A percentile compares a stretch with the other conserved stretches of the same genome.
phyloP scores from a whole-genome alignment of 2,113 vertebrate species.

The Empidonax traillii region DNA sequence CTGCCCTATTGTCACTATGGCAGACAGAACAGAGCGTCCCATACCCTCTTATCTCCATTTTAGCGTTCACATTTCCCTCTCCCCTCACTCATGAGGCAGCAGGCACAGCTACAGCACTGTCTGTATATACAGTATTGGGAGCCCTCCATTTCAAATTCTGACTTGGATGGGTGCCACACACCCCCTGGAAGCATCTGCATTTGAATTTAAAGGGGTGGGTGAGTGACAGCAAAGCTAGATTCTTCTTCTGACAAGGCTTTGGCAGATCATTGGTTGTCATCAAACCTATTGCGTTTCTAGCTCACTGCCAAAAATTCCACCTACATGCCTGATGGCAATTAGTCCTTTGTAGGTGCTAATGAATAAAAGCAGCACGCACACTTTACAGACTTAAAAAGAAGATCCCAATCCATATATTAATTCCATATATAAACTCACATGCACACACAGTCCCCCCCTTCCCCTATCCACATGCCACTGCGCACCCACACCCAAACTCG shows the following conservation, averaged over 20 bases:
- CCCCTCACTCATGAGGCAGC: slow-evolving; percentile 7
- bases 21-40: background rate
- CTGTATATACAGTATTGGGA: slow-evolving; percentile 43
- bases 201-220: slow-evolving; percentile 82
- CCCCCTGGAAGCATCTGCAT: slow-evolving; percentile 77
- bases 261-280: slow-evolving; percentile 82
- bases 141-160: slow-evolving; percentile 61
- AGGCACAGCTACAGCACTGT: background rate
- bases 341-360: slow-evolving; percentile 81
- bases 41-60: background rate
- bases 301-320: slow-evolving; percentile 81
- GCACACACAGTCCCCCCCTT: slow-evolving; percentile 9
- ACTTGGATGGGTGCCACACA: slow-evolving; percentile 67
- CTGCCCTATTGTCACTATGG: background rate
- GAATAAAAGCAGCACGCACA: slow-evolving; percentile 77
- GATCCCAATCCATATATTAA: slow-evolving; percentile 69
- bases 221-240: slow-evolving; percentile 78
- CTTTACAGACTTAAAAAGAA: slow-evolving; percentile 69
- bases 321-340: slow-evolving; percentile 85
- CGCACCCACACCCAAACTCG: slow-evolving; percentile 29
- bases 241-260: slow-evolving; percentile 79
- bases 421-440: slow-evolving; percentile 65
- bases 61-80: background rate
- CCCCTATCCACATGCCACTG: slow-evolving; percentile 39
- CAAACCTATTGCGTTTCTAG: slow-evolving; percentile 79